These are phyloP conservation scores for Hirudinaria manillensis DNA, from an alignment of 2,888 invertebrate species.

Conservation along the genomic window DNA sequence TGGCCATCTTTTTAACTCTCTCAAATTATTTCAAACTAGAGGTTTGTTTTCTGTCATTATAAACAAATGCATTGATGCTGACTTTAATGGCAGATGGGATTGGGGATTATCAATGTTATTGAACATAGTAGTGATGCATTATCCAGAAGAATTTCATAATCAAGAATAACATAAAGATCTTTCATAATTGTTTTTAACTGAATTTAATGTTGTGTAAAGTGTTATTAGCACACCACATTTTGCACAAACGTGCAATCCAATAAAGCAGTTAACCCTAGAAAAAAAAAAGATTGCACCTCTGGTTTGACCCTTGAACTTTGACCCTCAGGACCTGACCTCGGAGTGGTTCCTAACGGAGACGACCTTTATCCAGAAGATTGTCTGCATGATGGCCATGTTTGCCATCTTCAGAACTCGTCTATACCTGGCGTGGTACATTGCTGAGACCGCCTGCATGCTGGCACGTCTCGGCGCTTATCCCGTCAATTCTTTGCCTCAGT, in stretches of 20 bases:
- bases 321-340: conserved; percentile 4
- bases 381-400: conserved; percentile 81
- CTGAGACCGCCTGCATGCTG: conserved; percentile 86
- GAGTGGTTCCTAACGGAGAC: conserved; percentile 48
- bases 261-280: no score
- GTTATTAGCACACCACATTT: no score
- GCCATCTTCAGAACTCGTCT: conserved; percentile 70
- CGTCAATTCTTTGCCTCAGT: conserved; percentile 63
- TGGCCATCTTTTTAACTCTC: conserved; percentile 43
- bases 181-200: no score
- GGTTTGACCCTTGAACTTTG: no score
- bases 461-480: conserved; percentile 90
- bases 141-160: no score
- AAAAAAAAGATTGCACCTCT: no score
- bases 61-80: background rate
- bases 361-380: conserved; percentile 68
- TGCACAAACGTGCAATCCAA: no score
- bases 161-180: no score
- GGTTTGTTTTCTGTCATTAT: conserved; percentile 15
- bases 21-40: conserved; percentile 24
- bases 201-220: no score
- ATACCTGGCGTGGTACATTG: conserved; percentile 77
- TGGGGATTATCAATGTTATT: no score
- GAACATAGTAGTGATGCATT: no score
- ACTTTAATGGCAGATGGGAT: no score